phyloP scores from a whole-genome alignment of 2,888 invertebrate genomes.

The Epinotia nisella region DNA sequence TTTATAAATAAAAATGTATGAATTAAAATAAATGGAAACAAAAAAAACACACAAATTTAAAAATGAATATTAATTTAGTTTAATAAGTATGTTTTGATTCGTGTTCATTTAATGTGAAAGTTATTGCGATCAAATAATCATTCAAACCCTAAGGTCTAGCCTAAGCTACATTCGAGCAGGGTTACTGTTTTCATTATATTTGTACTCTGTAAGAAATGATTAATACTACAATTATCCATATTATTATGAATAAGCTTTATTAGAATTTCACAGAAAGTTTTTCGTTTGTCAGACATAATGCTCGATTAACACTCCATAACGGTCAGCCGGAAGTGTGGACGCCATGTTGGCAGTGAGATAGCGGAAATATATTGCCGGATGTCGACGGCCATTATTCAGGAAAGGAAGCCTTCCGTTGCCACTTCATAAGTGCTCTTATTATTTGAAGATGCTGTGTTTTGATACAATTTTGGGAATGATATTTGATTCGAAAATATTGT shows the following conservation, averaged over 20 bases:
- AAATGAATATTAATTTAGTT: too few relatives aligned
- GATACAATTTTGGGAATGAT: neutral
- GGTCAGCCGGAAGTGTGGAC: slow-evolving; percentile 79
- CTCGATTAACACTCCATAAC: slow-evolving; percentile 83
- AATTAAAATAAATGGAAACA: too few relatives aligned
- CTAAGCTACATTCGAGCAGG: too few relatives aligned
- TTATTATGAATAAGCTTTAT: slow-evolving; percentile 51
- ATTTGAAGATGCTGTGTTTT: slow-evolving; percentile 55
- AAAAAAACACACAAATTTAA: too few relatives aligned
- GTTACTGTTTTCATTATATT: too few relatives aligned
- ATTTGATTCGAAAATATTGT: neutral
- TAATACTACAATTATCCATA: slow-evolving; percentile 42
- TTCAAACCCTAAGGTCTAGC: too few relatives aligned
- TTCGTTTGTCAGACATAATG: slow-evolving; percentile 79
- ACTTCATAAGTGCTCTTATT: slow-evolving; percentile 75
- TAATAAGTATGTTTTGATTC: too few relatives aligned
- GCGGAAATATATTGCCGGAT: slow-evolving; percentile 84
- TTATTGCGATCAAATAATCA: too few relatives aligned
- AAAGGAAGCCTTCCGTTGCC: slow-evolving; percentile 77
- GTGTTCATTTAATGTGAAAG: too few relatives aligned
- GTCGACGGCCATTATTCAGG: slow-evolving; percentile 80
- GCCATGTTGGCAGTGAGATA: slow-evolving; percentile 80
- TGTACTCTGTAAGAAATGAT: neutral
- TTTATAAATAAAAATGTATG: too few relatives aligned
- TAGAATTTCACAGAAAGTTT: slow-evolving; percentile 66